Evolutionary conservation across 2,797 vertebrate genomes (phyloP).

Genomic region (Fundulus diaphanus): DNA sequence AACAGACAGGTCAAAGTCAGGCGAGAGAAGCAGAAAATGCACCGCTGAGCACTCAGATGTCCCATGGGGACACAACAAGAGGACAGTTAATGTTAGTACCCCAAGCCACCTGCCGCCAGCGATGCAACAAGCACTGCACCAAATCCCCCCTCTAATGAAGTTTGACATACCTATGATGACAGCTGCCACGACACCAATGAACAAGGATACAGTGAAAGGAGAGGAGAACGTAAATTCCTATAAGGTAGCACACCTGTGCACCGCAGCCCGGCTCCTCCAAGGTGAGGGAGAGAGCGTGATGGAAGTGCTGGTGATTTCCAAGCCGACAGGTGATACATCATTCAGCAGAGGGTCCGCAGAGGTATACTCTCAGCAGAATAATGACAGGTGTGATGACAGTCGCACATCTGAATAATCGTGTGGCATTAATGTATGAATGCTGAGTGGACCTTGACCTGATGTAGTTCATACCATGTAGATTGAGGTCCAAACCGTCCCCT

Average conservation of each 20-base stretch:
- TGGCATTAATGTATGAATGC: slow-evolving; percentile 70
- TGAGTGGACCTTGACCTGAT: slow-evolving; percentile 70
- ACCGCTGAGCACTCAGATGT: slow-evolving; percentile 50
- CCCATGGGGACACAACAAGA: slow-evolving; percentile 45
- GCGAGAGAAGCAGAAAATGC: slow-evolving; percentile 41
- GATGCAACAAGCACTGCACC: slow-evolving; percentile 46
- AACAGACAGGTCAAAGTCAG: slow-evolving; percentile 51
- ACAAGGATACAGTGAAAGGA: slow-evolving; percentile 59
- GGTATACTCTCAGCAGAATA: slow-evolving; percentile 73
- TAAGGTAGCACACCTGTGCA: slow-evolving; percentile 78
- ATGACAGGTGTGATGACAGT: slow-evolving; percentile 77
- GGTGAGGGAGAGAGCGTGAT: slow-evolving; percentile 65
- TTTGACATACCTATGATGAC: slow-evolving; percentile 79
- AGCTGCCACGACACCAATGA: slow-evolving; percentile 73
- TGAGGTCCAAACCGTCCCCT: slow-evolving; percentile 47
- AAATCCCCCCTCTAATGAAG: slow-evolving; percentile 73
- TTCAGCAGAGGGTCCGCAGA: slow-evolving; percentile 70
- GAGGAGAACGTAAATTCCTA: slow-evolving; percentile 57
- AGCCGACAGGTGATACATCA: slow-evolving; percentile 83
- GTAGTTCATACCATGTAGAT: slow-evolving; percentile 52
- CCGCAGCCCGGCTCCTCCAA: slow-evolving; percentile 62
- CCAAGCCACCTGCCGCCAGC: slow-evolving; percentile 76
- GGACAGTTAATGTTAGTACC: slow-evolving; percentile 64
- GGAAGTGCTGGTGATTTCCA: slow-evolving; percentile 68
- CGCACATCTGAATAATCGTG: slow-evolving; percentile 76